Evolutionary conservation across 2,888 invertebrate species (phyloP).

Genomic region (Ditylenchus weischeri): DNA sequence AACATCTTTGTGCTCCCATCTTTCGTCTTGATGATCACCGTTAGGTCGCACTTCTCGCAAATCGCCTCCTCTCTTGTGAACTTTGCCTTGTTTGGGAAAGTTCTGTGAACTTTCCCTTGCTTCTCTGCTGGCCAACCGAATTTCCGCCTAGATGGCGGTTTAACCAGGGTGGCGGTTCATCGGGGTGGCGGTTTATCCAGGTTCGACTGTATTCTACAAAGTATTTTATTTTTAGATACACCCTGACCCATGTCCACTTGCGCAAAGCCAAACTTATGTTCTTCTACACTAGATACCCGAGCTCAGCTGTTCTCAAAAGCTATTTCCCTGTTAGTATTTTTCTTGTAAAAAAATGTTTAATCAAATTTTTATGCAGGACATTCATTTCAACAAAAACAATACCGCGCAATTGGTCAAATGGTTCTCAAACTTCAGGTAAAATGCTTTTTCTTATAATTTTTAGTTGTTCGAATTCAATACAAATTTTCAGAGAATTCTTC

Average conservation of each 20-base stretch:
- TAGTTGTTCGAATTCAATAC: background rate
- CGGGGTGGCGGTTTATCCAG: too few species aligned
- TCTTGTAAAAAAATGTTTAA: background rate
- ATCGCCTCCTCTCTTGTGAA: too few species aligned
- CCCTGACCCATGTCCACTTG: slow-evolving; percentile 97
- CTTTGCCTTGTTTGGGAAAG: too few species aligned
- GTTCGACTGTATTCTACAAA: too few species aligned
- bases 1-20: too few species aligned
- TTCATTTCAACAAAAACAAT: slow-evolving; percentile 99
- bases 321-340: slow-evolving; percentile 75
- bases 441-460: background rate
- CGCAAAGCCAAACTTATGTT: slow-evolving; percentile 99
- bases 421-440: slow-evolving; percentile 97
- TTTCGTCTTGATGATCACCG: too few species aligned
- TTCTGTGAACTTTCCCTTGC: too few species aligned
- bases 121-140: too few species aligned
- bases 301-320: slow-evolving; percentile 96
- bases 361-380: slow-evolving; percentile 66
- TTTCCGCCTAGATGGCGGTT: too few species aligned
- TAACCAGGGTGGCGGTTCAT: too few species aligned
- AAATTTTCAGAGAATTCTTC: slow-evolving; percentile 89
- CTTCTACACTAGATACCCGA: slow-evolving; percentile 99
- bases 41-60: too few species aligned
- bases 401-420: slow-evolving; percentile 99
- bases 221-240: slow-evolving; percentile 65